Evolutionary conservation across 2,113 vertebrate species (phyloP), one percentile per base, ranked within the genome.

Genomic region (Cryptomyrus ogoouensis): DNA sequence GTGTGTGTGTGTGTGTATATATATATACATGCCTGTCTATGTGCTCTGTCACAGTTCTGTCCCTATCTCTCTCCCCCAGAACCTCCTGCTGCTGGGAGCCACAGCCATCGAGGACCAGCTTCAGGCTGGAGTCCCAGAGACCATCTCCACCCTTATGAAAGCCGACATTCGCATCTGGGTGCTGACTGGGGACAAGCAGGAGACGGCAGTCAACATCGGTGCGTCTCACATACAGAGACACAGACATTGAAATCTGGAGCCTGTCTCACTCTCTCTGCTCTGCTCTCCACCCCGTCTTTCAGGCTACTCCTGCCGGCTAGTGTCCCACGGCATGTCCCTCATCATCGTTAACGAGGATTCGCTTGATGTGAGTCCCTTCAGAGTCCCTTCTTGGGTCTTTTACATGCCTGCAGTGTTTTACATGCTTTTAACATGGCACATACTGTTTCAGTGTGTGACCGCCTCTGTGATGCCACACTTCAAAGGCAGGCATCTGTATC

Each of bases 111-210:
- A 99, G 94, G 98, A 99, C 91, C 97, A 97, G 49, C 96, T 99
- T 91, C 98, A 99, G 95, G 96, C 97, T 0, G 97, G 97, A n/a
- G 98, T 99, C 91, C 98, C 98, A 1, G 98, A 99, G 94, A 99
- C 98, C 89, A 99, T 99, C 93, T 95, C 97, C 90, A 98, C 97
- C 1, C 95, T 99, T 90, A 96, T 99, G 93, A 97, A 95, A 93
- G 98, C 98, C 50, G 97, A 97, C 93, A 99, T 99, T 92, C 98
- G 98, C 94, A 99, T 99, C 91, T 99, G 98, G 98, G 96, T 99
- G 92, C 95, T 99, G 93, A 99, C 98, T 0, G 98, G 98, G 62
- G 98, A 99, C 95, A 99, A 99, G 91, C 98, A 98, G 92, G 98
- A 99, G 95, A 99, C 98, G 0, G 98, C 98, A 91, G 96, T 99